Base-by-base conservation (phyloP, 1,140 invertebrate genomes). In the Drosophila guanche region DNA sequence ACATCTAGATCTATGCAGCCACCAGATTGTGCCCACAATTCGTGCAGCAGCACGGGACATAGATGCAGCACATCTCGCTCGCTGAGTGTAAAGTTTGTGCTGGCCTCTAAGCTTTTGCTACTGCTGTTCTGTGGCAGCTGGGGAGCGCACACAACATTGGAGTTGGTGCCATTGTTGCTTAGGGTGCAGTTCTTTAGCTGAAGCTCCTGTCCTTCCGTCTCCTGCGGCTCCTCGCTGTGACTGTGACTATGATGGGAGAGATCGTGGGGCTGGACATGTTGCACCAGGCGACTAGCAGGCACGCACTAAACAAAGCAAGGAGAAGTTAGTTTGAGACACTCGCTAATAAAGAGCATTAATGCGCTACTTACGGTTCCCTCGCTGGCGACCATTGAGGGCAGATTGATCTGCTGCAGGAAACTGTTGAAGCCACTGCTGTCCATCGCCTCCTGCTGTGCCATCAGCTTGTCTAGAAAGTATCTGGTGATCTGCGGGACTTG, bases 31-130 rank as follows among this genome's bases (percentile, higher is more conserved):
- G 91, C 85, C 10, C 93, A 76, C 76, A 95, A 91, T 72, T 95
- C 94, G 79, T 95, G 95, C 27, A 95, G 75, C 16, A 95, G 91
- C 22, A 94, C 93, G 2, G 95, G 95, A 79, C 95, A 95, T 7
- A 95, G 91, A 42, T 93, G 85, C 46, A 93, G 90, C 27, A 95
- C 89, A 10, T 91, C 79, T 37, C 65, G 53, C 52, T 63, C 68
- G 47, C 70, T 79, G 5, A 92, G 61, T 40, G 68, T 57, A 68
- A 76, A 89, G 46, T 77, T 54, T n/a, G 29, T n/a, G 12, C 5
- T 14, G 1, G 22, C 16, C 16, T 20, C 16, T 20, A 52, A 25
- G 43, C 41, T 20, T 20, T 20, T 42, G 46, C 62, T 29, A 6
- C 22, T 58, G 40, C 65, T 53, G 40, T 37, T 25, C 20, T 55